phyloP scores from a whole-genome alignment of 2,797 vertebrate genomes.

The Cuniculus paca region DNA sequence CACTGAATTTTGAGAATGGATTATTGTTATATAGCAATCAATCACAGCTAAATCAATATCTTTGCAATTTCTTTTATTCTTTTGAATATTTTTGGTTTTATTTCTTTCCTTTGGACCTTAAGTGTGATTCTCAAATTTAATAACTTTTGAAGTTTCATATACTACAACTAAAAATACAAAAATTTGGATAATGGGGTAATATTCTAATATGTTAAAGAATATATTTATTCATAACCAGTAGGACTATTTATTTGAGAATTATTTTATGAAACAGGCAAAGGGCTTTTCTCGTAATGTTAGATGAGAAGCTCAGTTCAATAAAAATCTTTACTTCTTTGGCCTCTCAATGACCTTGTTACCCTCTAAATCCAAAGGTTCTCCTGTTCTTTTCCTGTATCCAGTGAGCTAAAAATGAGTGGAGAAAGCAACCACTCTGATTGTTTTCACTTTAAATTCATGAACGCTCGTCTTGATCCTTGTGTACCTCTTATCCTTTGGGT shows the following conservation, averaged over 20 bases:
- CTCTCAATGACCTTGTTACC: background rate
- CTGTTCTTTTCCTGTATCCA: background rate
- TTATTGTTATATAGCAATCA: background rate
- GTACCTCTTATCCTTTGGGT: background rate
- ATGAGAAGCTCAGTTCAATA: background rate
- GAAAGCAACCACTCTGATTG: background rate
- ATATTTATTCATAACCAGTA: background rate
- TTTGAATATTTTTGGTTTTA: background rate
- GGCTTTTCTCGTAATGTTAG: background rate
- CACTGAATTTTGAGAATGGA: background rate
- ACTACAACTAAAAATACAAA: background rate
- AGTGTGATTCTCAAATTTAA: background rate
- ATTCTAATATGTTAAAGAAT: background rate
- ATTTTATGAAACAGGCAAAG: background rate
- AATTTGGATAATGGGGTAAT: background rate
- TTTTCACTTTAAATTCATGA: background rate
- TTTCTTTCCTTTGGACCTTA: background rate
- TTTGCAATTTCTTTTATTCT: background rate
- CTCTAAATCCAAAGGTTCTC: background rate
- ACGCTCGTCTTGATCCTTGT: background rate
- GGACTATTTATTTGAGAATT: background rate
- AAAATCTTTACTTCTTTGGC: background rate
- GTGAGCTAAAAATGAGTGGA: background rate
- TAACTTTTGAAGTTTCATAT: background rate
- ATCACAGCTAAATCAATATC: background rate